Percentiles rank a stretch among this genome's conserved stretches.
phyloP scores from a whole-genome alignment of 2,888 invertebrate species.

The Torymus texanus region DNA sequence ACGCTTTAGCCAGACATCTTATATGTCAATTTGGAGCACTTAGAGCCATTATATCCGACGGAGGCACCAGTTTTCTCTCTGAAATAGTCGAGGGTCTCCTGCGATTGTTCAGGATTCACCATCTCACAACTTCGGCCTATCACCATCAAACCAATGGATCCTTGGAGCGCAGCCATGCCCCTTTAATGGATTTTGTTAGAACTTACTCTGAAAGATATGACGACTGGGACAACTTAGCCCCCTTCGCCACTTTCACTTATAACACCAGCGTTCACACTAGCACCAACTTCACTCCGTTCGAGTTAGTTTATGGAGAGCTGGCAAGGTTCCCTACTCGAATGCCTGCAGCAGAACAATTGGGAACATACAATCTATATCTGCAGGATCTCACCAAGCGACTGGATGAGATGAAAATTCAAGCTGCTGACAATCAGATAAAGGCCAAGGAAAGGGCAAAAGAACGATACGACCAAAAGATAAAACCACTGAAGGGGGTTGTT shows the following conservation, averaged over 20 bases:
- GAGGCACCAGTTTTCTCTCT: not conserved
- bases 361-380: not conserved
- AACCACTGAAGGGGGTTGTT: too few relatives aligned
- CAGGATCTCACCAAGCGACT: not conserved
- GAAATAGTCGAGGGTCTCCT: not conserved
- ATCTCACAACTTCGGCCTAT: not conserved
- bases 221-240: too few relatives aligned
- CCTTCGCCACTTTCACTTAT: too few relatives aligned
- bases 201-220: not conserved
- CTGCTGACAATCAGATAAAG: not conserved
- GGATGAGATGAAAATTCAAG: not conserved
- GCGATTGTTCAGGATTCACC: not conserved
- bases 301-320: not conserved
- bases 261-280: too few relatives aligned
- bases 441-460: too few relatives aligned
- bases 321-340: not conserved
- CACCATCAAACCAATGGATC: not conserved
- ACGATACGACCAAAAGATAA: too few relatives aligned
- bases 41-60: constrained; percentile 2
- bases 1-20: too few relatives aligned
- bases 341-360: not conserved
- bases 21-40: constrained; percentile 10
- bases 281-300: too few relatives aligned
- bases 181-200: not conserved
- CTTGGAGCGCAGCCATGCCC: not conserved